Base-by-base conservation (phyloP, 2,113 vertebrate genomes). In the Tapirus terrestris region DNA sequence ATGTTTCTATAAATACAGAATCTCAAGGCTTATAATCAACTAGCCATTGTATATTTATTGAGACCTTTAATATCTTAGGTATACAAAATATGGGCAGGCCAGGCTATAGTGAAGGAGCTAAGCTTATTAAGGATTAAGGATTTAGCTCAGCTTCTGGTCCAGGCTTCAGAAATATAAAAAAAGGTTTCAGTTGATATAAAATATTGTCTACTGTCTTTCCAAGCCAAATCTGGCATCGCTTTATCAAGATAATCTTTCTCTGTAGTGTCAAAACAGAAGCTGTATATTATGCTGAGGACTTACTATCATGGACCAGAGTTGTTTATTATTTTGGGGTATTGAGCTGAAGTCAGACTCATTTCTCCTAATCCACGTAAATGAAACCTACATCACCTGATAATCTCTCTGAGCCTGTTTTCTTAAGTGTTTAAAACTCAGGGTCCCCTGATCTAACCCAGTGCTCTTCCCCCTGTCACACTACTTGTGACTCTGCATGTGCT, bases 91-190 rank as follows among this genome's bases (percentile, higher is more conserved):
- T 45, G 70, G 43, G 45, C 36, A 96, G 56, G n/a, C 60, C 83
- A 89, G 87, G 84, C 58, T 61, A 70, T 6, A 33, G 73, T 53
- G 61, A 96, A 92, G 8, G 56, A 94, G 17, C 65, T 96, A 97
- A 95, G n/a, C 31, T 80, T 75, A 58, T 91, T 92, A 94, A 63
- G 60, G 51, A 96, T 80, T 93, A 95, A 53, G 80, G 87, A 84
- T 83, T 97, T 91, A 96, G 61, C 45, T 91, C 43, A 70, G 82
- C 87, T 96, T 94, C 70, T 85, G 89, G 56, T 63, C 63, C 58
- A 94, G 51, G 29, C 76, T 95, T 86, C 77, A 86, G 48, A 76
- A 97, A 88, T 67, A 88, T 13, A 94, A 76, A 97, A 97, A 80
- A 58, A n/a, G 3, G 16, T 80, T 83, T 94, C 39, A 39, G 65